Base-by-base conservation (phyloP, 1,140 invertebrate species). In the Meteorus sp. region DNA sequence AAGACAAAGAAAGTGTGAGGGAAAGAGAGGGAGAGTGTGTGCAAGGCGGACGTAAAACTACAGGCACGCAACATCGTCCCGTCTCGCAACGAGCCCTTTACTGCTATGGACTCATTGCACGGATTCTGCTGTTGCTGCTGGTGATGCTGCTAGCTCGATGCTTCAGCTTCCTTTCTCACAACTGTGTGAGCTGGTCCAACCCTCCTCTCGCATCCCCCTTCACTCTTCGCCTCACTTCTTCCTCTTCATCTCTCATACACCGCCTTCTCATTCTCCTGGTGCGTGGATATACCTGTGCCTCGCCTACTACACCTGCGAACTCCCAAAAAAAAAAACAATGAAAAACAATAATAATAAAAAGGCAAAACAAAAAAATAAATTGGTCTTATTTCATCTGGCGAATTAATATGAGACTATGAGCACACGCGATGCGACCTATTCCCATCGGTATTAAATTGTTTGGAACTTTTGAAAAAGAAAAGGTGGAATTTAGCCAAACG, bases 111-210 rank as follows among this genome's bases (percentile, higher is more conserved):
- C 66, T 63, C 50, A 57, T 64, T 69, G 73, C 68, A 73, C 72
- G 72, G 73, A 74, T 75, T 73, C 72, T 71, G 73, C 75, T 71
- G 73, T n/a, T n/a, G n/a, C n/a, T n/a, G n/a, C n/a, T n/a, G n/a
- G n/a, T n/a, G n/a, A n/a, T n/a, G n/a, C n/a, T n/a, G n/a, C n/a
- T n/a, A n/a, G n/a, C n/a, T n/a, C n/a, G n/a, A n/a, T n/a, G n/a
- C n/a, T n/a, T n/a, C n/a, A n/a, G n/a, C 75, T 76, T 76, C 74
- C 75, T 55, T 58, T 65, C 63, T 62, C 57, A 45, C 67, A 62
- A 70, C n/a, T n/a, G n/a, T n/a, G n/a, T n/a, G n/a, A n/a, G n/a
- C n/a, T n/a, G n/a, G n/a, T n/a, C n/a, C n/a, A n/a, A n/a, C n/a
- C n/a, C n/a, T n/a, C n/a, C n/a, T 68, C 72, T 61, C 61, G 69